Percentiles rank a stretch among this genome's conserved stretches.
Conservation (phyloP, 2,888 invertebrate species). For the Tiliacea citrago region DNA sequence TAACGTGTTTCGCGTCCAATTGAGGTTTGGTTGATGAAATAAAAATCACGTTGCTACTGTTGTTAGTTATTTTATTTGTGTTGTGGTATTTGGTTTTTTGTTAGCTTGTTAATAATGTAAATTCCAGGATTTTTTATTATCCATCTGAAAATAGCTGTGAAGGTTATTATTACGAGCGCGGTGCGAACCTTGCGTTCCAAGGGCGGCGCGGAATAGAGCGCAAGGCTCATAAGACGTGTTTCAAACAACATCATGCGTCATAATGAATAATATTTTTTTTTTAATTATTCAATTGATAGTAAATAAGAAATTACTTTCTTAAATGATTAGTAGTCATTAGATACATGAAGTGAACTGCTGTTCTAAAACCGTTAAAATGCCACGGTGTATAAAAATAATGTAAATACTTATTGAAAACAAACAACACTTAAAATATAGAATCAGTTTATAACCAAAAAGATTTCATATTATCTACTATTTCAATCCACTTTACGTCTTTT, state of each 20-base stretch:
- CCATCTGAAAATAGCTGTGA: not conserved
- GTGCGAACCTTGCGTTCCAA: too few species aligned
- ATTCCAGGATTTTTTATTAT: not conserved
- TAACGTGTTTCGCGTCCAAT: constrained; percentile 6
- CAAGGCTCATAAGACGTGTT: too few species aligned
- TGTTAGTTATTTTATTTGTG: constrained; percentile 11
- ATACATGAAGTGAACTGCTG: too few species aligned
- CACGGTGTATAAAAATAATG: too few species aligned
- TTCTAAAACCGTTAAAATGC: too few species aligned
- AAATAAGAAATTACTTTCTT: too few species aligned
- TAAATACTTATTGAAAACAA: not conserved
- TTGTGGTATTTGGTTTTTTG: not conserved
- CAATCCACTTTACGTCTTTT: constrained; percentile 3
- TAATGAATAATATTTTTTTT: too few species aligned
- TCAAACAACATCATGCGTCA: too few species aligned
- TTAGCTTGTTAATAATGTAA: constrained; percentile 1
- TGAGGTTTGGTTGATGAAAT: constrained; percentile 25
- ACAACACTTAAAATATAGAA: not conserved
- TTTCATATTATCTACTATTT: not conserved
- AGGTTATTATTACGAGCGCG: too few species aligned
- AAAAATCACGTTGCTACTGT: constrained; percentile 14
- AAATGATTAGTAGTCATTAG: too few species aligned
- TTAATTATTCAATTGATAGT: too few species aligned
- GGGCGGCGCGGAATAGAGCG: too few species aligned
- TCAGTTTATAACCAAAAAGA: not conserved